Conservation (phyloP, 2,113 vertebrate species). For the Serinus canaria region DNA sequence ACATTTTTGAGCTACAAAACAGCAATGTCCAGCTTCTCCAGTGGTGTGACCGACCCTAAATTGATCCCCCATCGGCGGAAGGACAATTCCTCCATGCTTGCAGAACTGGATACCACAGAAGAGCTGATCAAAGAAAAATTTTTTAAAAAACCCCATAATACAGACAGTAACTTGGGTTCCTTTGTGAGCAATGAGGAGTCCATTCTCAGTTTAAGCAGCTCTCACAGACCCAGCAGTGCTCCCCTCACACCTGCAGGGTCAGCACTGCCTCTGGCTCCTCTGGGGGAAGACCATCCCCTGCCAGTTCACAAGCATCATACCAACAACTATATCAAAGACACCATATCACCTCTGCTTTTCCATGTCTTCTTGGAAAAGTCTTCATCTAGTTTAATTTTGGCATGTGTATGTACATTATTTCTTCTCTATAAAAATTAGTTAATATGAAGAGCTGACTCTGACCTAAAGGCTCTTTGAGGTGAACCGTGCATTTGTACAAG, state of each 20-base stretch:
- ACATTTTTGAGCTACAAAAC: neutral
- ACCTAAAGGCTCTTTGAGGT: neutral
- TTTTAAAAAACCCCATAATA: neutral
- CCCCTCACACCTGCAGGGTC: fast-evolving
- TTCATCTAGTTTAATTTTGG: neutral
- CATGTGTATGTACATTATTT: neutral
- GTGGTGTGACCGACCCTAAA: fast-evolving
- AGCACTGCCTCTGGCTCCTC: fast-evolving
- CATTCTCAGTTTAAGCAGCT: neutral
- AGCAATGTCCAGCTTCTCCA: fast-evolving
- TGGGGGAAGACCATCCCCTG: neutral
- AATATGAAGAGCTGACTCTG: neutral
- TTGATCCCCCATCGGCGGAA: neutral
- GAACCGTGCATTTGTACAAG: neutral
- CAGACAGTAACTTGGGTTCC: neutral
- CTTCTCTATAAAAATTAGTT: neutral
- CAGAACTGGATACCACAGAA: neutral
- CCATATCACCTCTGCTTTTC: neutral
- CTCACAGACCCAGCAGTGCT: neutral
- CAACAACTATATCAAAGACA: neutral
- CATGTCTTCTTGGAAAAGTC: neutral
- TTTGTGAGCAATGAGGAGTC: neutral
- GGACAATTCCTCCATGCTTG: too few species aligned
- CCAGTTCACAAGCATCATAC: fast-evolving
- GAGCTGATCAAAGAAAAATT: neutral